phyloP scores from a whole-genome alignment of 2,113 vertebrate genomes.

The Larimichthys crocea region DNA sequence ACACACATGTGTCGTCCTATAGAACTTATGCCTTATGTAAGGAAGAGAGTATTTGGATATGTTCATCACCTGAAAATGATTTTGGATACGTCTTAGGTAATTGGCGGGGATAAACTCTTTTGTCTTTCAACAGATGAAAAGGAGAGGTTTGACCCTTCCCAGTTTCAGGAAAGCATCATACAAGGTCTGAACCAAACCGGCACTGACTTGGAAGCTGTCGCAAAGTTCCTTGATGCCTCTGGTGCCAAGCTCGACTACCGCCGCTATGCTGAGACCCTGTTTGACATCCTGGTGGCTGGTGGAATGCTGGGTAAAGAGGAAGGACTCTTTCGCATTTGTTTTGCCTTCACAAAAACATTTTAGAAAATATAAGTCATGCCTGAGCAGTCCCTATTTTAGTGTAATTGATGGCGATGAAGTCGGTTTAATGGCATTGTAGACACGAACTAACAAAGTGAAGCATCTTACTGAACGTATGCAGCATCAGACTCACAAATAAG shows the following conservation, averaged over 20 bases:
- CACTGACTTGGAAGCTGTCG: slow-evolving; percentile 97
- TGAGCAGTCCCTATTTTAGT: no score
- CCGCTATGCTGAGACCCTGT: slow-evolving; percentile 98
- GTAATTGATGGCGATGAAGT: not conserved
- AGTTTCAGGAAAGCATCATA: slow-evolving; percentile 99
- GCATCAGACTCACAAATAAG: not conserved
- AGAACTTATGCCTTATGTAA: not conserved
- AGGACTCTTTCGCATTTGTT: not conserved
- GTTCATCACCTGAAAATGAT: not conserved
- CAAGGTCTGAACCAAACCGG: slow-evolving; percentile 99
- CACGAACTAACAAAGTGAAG: no score
- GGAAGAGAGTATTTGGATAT: not conserved
- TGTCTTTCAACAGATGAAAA: slow-evolving; percentile 92
- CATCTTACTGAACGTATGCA: not conserved
- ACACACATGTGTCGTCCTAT: no score
- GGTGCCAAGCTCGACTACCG: slow-evolving; percentile 99
- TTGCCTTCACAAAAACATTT: not conserved
- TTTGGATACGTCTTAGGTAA: not conserved
- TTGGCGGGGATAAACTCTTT: not conserved
- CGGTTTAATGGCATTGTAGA: not conserved
- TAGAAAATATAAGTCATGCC: no score
- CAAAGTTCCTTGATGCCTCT: slow-evolving; percentile 98
- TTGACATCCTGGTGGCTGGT: slow-evolving; percentile 99
- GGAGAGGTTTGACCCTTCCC: slow-evolving; percentile 99
- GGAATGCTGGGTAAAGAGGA: slow-evolving; percentile 93